Evolutionary conservation across 2,888 invertebrate species (phyloP), one percentile per base, ranked within the genome.

Genomic region (Apamea sordens): DNA sequence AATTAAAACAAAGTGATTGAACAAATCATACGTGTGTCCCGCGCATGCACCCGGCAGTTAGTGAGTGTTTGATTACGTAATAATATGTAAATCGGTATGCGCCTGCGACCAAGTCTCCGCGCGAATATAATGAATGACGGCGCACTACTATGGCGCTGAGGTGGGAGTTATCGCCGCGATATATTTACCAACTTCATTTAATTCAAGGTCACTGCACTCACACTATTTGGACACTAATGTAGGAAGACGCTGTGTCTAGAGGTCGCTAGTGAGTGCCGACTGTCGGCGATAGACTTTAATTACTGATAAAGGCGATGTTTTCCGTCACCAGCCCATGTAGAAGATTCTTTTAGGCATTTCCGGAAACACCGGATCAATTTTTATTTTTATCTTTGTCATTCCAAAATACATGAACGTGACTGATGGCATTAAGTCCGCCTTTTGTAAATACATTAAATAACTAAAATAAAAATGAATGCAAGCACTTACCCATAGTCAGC

Each of bases 401-500:
- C 21, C 21, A 18, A 53, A 28, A 53, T 53, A 47, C 18, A 21
- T 8, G 32, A 41, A 44, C 28, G 28, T 21, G 28, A 24, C 10
- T 8, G 18, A 24, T 24, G 15, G 32, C 28, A 24, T 24, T 24
- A n/a, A 41, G 4, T 59, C 32, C 5, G 44, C 18, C 18, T 28
- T 28, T 44, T 44, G 64, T 44, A 10, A 44, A 44, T 41, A 15
- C 41, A 41, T n/a, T 64, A 32, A 24, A 63, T 15, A 8, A 59
- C 18, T 65, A 5, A 47, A 7, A 50, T 13, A 24, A 32, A 47
- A 73, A 47, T n/a, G 15, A 24, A 44, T 8, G 3, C 5, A 13
- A 32, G 6, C 3, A 84, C 92, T 91, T 18, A 95, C 95, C 95
- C 13, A 96, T 90, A 7, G 80, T 87, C 4, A 86, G 47, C 0